Conservation (phyloP, 2,113 vertebrate genomes). For the Sinocyclocheilus rhinocerous region DNA sequence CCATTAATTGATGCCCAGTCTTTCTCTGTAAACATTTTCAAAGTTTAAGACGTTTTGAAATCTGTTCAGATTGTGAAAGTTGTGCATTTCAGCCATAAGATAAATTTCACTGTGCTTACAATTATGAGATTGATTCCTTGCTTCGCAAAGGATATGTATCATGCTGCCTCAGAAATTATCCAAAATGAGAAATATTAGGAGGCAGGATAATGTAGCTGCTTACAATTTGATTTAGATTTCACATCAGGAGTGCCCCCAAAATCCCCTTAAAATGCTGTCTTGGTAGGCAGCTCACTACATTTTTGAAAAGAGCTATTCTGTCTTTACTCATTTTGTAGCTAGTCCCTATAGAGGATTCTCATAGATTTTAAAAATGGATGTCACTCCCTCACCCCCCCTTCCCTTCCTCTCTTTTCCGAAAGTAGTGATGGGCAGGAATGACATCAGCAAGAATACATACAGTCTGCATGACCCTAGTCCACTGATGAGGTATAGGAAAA, state of each 20-base stretch:
- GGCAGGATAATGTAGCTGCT: background rate
- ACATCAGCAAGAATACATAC: background rate
- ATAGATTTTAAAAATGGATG: background rate
- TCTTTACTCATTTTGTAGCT: background rate
- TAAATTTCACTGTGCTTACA: background rate
- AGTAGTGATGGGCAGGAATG: background rate
- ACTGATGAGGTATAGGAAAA: background rate
- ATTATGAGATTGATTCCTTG: background rate
- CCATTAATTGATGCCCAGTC: no score
- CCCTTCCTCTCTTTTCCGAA: background rate
- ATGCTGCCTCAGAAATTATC: background rate
- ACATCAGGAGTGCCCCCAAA: background rate
- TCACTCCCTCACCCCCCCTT: background rate
- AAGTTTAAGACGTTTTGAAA: no score
- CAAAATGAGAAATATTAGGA: background rate
- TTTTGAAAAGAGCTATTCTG: background rate
- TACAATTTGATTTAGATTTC: background rate
- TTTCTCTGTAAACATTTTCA: no score
- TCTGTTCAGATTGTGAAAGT: no score
- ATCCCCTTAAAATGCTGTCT: background rate
- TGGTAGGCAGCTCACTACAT: background rate
- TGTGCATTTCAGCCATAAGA: background rate
- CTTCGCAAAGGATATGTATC: background rate
- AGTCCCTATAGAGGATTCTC: background rate
- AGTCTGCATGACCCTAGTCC: background rate